These are phyloP conservation scores for Gisinianus flammeolus DNA, from an alignment of 2,888 invertebrate species.

Conservation along the genomic window DNA sequence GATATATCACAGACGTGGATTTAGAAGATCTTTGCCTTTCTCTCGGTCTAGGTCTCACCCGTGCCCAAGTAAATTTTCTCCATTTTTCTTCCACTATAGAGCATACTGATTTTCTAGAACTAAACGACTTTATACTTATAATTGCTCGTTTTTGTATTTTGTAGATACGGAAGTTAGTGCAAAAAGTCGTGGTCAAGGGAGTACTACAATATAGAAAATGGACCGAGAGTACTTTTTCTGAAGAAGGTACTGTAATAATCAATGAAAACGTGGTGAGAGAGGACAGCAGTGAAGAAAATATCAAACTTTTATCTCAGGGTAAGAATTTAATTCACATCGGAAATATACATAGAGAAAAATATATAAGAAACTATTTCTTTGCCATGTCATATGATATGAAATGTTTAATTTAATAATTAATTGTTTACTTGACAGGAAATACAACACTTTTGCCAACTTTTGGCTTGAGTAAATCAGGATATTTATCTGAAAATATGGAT, in stretches of 20 bases:
- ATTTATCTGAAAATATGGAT: background rate
- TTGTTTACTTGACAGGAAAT: slow-evolving; percentile 64
- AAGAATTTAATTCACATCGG: too few species aligned
- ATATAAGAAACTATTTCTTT: background rate
- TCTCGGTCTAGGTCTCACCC: slow-evolving; percentile 82
- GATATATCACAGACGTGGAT: slow-evolving; percentile 86
- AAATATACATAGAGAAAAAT: too few species aligned
- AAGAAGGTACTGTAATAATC: slow-evolving; percentile 13
- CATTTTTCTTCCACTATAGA: too few species aligned
- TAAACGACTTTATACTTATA: too few species aligned
- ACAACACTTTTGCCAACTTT: slow-evolving; percentile 66
- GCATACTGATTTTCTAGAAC: too few species aligned
- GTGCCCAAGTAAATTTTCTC: slow-evolving; percentile 73
- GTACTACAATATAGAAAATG: slow-evolving; percentile 75
- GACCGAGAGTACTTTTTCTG: slow-evolving; percentile 64
- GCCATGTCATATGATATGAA: background rate
- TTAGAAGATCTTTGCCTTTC: slow-evolving; percentile 88
- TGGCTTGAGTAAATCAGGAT: background rate
- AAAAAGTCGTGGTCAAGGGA: slow-evolving; percentile 81
- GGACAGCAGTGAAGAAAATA: background rate
- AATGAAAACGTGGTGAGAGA: background rate
- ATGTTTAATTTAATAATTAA: background rate
- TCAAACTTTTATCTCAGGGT: slow-evolving; percentile 16
- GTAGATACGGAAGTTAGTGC: slow-evolving; percentile 75
- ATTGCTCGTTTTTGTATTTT: slow-evolving; percentile 28